phyloP scores from a whole-genome alignment of 2,113 vertebrate genomes.

The Chloroceryle aenea region DNA sequence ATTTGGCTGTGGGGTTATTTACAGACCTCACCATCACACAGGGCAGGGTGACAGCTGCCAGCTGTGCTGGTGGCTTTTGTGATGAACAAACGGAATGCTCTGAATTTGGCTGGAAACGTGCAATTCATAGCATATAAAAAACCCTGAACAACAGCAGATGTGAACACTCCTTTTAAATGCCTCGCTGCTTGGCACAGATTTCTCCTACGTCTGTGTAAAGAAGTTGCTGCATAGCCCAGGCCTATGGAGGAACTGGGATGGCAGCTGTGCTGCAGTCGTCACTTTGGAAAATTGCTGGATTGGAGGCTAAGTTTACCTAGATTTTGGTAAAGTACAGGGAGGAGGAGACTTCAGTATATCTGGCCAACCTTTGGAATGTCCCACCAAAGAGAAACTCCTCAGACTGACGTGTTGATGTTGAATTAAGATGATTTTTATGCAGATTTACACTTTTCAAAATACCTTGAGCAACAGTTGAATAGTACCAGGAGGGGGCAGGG shows the following conservation, averaged over 20 bases:
- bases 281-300: background rate
- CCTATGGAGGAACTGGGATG: background rate
- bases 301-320: background rate
- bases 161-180: background rate
- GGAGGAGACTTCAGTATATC: background rate
- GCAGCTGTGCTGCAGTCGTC: background rate
- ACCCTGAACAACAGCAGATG: background rate
- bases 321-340: background rate
- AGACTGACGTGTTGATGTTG: background rate
- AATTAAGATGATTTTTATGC: background rate
- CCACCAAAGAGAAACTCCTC: background rate
- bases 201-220: background rate
- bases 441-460: background rate
- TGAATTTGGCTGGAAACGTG: background rate
- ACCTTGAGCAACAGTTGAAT: background rate
- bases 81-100: background rate
- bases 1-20: background rate
- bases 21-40: background rate
- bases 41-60: background rate
- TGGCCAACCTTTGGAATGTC: background rate
- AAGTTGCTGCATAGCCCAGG: fast-evolving
- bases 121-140: background rate
- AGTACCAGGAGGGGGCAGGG: background rate
- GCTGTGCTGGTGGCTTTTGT: slow-evolving; percentile 27
- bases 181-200: background rate